Conservation (phyloP, 2,113 vertebrate genomes). For the Melospiza melodia region DNA sequence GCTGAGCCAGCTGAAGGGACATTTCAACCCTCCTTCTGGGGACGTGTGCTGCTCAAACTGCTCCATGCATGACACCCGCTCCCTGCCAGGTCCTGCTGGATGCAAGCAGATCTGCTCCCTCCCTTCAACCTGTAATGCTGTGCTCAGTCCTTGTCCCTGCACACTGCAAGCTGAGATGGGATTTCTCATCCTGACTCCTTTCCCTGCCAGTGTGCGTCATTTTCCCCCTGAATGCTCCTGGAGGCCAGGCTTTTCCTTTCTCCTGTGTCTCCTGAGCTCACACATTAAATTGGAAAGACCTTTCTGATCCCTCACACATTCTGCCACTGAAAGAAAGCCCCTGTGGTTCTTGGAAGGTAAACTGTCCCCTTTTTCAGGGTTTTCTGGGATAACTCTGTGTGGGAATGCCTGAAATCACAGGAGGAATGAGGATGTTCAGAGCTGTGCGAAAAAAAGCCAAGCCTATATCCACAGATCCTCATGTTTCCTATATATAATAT, state of each 20-base stretch:
- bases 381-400: not conserved
- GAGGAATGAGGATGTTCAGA: not conserved
- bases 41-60: not conserved
- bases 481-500: not conserved
- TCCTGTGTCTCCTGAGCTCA: not conserved
- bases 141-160: not conserved
- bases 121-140: not conserved
- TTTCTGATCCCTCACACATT: not conserved
- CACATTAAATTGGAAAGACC: constrained; percentile 27
- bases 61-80: fast-evolving
- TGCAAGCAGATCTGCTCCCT: not conserved
- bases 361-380: not conserved
- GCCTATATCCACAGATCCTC: not conserved
- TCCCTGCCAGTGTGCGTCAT: not conserved
- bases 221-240: not conserved
- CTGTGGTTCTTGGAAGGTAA: not conserved
- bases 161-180: not conserved
- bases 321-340: not conserved
- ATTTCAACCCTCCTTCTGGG: not conserved
- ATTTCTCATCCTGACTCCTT: not conserved
- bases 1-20: not conserved
- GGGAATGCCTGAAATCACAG: not conserved
- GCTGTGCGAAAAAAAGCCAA: not conserved
- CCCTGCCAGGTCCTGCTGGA: not conserved
- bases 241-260: not conserved